Base-by-base conservation (phyloP, 2,797 vertebrate genomes). In the Sus cebifrons region DNA sequence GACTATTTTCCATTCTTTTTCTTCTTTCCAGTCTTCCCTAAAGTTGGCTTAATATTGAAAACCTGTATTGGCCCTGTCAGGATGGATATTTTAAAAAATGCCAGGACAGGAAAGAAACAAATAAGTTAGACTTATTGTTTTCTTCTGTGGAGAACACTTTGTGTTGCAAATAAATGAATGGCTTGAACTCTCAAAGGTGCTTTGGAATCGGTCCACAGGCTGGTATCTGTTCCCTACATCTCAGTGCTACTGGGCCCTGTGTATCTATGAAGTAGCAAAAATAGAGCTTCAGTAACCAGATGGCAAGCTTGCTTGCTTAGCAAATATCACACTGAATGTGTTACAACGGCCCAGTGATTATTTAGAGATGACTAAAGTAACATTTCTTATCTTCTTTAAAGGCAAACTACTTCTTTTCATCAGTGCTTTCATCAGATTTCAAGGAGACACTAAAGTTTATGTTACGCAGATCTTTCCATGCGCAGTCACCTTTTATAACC, bases 241-340 rank as follows among this genome's bases (percentile, higher is more conserved):
- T 97, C 87, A 94, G 73, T n/a, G 92, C 65, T 82, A 29, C 84
- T 96, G 96, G 65, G 78, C 67, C 36, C 5, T 82, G 67, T 97
- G 97, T 97, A 97, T 96, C 96, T 96, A 74, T 27, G 93, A 94
- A 97, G 86, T 44, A 95, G 23, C 86, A 97, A 89, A 96, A 96
- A 93, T 74, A 94, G 79, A 90, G 95, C 79, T 98, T 96, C 96
- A 87, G 96, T 92, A 96, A 96, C 86, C 97, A 98, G 97, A 97
- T 98, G 98, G 95, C 96, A 97, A 96, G 87, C 93, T 82, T 97
- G 94, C 90, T 87, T 75, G 68, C 96, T 96, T 98, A 97, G 94
- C 97, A 98, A 97, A 97, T 93, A 98, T 95, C 85, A 36, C 91
- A n/a, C 78, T 97, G 96, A 98, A 96, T 97, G 97, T 97, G 96